phyloP scores from a whole-genome alignment of 1,140 invertebrate genomes.

The Caerostris extrusa region DNA sequence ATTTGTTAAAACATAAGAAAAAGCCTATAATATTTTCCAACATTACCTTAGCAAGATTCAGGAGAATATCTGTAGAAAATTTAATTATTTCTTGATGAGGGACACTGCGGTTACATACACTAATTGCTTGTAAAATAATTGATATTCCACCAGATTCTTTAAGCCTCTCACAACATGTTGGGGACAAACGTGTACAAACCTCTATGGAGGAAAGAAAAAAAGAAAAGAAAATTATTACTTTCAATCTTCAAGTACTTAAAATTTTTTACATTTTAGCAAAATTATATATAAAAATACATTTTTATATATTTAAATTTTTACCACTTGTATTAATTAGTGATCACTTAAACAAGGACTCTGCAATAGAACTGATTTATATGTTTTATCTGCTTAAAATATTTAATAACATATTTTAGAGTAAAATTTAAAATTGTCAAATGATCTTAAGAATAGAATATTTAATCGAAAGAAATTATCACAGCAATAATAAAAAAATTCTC shows the following conservation, averaged over 20 bases:
- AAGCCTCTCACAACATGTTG: conserved; percentile 76
- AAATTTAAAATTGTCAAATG: too few species aligned
- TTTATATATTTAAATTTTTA: background rate
- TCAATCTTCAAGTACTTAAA: conserved; percentile 1
- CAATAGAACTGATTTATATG: background rate
- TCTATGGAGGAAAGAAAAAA: conserved; percentile 41
- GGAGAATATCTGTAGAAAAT: conserved; percentile 46
- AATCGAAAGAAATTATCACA: too few species aligned
- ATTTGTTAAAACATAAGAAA: too few species aligned
- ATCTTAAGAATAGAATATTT: too few species aligned
- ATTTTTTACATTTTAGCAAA: background rate
- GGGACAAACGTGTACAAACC: conserved; percentile 72
- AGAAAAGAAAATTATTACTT: background rate
- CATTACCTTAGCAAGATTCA: conserved; percentile 74
- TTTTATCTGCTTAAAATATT: background rate
- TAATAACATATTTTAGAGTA: too few species aligned
- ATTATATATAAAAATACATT: background rate
- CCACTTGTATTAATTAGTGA: background rate
- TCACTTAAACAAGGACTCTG: background rate
- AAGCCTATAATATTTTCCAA: background rate
- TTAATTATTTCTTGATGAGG: conserved; percentile 76
- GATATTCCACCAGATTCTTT: conserved; percentile 58
- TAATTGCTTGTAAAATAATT: conserved; percentile 20
- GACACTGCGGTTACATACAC: conserved; percentile 67
- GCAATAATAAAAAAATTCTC: too few species aligned